A percentile compares a stretch with the other conserved stretches of the same genome.
phyloP scores from a whole-genome alignment of 92 coral and sea anemone genomes.

The Pocillopora meandrina region DNA sequence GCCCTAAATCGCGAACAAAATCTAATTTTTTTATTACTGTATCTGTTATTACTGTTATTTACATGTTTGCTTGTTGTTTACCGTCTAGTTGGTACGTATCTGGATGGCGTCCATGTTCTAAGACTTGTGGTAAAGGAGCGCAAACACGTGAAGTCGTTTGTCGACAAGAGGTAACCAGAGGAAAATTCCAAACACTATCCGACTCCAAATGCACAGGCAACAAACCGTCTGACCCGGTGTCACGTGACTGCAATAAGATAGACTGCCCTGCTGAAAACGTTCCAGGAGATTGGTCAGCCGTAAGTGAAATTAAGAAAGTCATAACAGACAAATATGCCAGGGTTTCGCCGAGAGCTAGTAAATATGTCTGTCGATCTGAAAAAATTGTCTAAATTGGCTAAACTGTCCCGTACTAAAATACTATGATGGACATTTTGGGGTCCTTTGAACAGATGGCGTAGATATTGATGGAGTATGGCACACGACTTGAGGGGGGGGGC shows the following conservation, averaged over 20 bases:
- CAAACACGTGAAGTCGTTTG: constrained; percentile 77
- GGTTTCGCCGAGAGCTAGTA: background rate
- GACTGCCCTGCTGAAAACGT: constrained; percentile 84
- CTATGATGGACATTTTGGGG: background rate
- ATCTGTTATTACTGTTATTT: too few species aligned
- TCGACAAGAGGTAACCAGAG: constrained; percentile 67
- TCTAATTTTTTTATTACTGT: too few species aligned
- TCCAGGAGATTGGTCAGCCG: constrained; percentile 82
- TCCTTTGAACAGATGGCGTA: background rate
- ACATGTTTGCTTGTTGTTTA: background rate
- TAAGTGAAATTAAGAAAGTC: constrained; percentile 7
- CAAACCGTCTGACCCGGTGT: constrained; percentile 51
- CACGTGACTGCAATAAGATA: constrained; percentile 72
- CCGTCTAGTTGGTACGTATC: constrained; percentile 72
- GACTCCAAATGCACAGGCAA: constrained; percentile 51
- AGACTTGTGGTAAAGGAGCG: constrained; percentile 87
- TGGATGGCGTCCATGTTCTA: constrained; percentile 88
- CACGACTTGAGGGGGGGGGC: too few species aligned
- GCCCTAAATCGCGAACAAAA: too few species aligned
- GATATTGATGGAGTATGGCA: too few species aligned
- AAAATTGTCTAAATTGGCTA: too few species aligned
- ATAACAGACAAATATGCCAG: background rate
- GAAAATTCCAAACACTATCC: constrained; percentile 53
- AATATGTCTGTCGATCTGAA: background rate
- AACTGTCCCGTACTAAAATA: too few species aligned